Evolutionary conservation across 2,888 invertebrate species (phyloP).

Genomic region (Lepidochrysops patricia): DNA sequence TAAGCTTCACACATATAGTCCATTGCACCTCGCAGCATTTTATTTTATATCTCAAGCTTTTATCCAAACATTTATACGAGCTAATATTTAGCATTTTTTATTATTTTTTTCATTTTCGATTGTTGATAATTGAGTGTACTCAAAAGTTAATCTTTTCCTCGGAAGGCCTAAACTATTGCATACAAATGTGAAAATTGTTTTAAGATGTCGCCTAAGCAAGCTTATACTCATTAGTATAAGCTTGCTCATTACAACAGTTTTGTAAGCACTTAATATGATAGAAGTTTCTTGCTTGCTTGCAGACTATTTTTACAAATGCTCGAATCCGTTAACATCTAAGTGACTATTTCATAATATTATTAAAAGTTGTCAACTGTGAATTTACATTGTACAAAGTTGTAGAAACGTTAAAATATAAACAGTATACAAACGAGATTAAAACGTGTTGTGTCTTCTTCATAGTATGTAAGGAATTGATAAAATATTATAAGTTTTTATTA

Average conservation of each 20-base stretch:
- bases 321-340: neutral
- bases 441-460: neutral
- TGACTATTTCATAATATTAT: neutral
- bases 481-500: neutral
- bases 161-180: neutral
- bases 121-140: conserved; percentile 4
- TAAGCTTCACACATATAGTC: conserved; percentile 14
- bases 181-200: neutral
- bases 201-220: neutral
- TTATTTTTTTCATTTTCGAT: neutral
- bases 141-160: neutral
- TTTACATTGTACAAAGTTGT: neutral
- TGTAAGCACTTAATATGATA: too few species aligned
- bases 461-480: conserved; percentile 5
- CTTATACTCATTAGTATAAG: too few species aligned
- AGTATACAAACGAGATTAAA: conserved; percentile 7
- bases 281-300: too few species aligned
- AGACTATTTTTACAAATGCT: neutral
- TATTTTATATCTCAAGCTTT: conserved; percentile 13
- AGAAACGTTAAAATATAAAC: neutral
- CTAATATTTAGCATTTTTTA: conserved; percentile 16
- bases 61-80: conserved; percentile 6
- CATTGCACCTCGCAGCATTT: conserved; percentile 31
- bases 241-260: neutral
- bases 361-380: neutral